Evolutionary conservation across 2,797 vertebrate species (phyloP), one percentile per base, ranked within the genome.

Genomic region (Graptemys geographica): DNA sequence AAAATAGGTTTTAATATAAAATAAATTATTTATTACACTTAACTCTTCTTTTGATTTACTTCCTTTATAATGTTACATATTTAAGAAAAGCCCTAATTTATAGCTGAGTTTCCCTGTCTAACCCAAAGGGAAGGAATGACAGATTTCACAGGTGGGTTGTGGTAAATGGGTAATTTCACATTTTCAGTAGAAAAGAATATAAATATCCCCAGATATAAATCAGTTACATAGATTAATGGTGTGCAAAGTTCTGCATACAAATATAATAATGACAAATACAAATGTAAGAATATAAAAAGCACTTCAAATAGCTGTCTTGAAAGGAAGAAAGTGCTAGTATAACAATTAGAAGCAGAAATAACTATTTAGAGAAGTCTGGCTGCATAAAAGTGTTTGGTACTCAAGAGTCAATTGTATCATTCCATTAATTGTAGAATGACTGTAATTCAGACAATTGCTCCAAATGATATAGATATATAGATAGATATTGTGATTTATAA

Each of bases 61-160:
- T 87, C 86, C 91, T 59, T 92, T 96, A 44, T n/a, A 7, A 8
- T 21, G 6, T 65, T 49, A 12, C 3, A 83, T 96, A 81, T 94
- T 95, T 88, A 90, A 91, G 12, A 86, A 87, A 47, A 95, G 5
- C 8, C 16, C 44, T 93, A 83, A 90, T 23, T 95, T 87, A 65
- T 84, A 88, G 86, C 84, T 78, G 15, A 62, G 4, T 41, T 37
- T 88, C 51, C 51, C 44, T 83, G 19, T 53, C 84, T 92, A 87
- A 21, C 93, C 86, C 76, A 93, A 5, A 76, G 51, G 33, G 27
- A 62, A 27, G 12, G 31, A 92, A 52, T 87, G 72, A 78, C 21
- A 92, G 90, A 93, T 95, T 96, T 96, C 81, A 94, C 90, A 95
- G 49, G 72, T 91, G 81, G 78, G 31, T 88, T 95, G 31, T 76